Conservation (phyloP, 2,797 vertebrate genomes). For the Tragelaphus eurycerus region DNA sequence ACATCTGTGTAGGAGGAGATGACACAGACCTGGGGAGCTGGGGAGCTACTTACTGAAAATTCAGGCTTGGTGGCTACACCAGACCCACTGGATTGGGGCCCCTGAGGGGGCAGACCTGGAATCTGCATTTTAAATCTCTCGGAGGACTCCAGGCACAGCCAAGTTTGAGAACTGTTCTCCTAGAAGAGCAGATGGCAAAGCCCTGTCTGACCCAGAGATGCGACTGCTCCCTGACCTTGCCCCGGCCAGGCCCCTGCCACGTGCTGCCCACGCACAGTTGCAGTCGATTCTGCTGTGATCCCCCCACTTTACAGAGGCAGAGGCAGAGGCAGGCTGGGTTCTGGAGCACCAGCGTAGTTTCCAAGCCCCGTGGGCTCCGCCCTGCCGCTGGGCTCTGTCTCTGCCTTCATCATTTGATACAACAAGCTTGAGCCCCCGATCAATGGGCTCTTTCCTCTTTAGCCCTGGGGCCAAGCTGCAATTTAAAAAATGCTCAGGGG, state of each 20-base stretch:
- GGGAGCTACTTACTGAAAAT: not conserved
- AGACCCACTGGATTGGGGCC: not conserved
- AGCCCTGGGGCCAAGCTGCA: slow-evolving; percentile 4
- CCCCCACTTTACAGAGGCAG: not conserved
- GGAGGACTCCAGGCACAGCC: not conserved
- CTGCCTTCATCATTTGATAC: not conserved
- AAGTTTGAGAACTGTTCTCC: not conserved
- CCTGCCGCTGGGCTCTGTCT: not conserved
- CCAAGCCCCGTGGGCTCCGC: not conserved
- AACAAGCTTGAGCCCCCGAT: not conserved
- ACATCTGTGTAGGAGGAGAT: not conserved
- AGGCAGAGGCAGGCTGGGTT: not conserved
- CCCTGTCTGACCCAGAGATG: rapidly evolving
- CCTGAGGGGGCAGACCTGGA: not conserved
- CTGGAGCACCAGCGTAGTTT: not conserved
- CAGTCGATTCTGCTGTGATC: rapidly evolving
- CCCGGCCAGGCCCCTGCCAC: rapidly evolving
- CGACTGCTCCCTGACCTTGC: rapidly evolving
- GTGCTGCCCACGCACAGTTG: rapidly evolving
- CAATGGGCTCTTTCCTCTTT: not conserved
- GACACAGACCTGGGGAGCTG: not conserved
- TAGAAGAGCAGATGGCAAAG: not conserved
- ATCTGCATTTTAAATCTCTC: not conserved
- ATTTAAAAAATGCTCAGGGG: not conserved
- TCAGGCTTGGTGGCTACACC: not conserved